Base-by-base conservation (phyloP, 2,113 vertebrate genomes). In the Lepisosteus osseus region DNA sequence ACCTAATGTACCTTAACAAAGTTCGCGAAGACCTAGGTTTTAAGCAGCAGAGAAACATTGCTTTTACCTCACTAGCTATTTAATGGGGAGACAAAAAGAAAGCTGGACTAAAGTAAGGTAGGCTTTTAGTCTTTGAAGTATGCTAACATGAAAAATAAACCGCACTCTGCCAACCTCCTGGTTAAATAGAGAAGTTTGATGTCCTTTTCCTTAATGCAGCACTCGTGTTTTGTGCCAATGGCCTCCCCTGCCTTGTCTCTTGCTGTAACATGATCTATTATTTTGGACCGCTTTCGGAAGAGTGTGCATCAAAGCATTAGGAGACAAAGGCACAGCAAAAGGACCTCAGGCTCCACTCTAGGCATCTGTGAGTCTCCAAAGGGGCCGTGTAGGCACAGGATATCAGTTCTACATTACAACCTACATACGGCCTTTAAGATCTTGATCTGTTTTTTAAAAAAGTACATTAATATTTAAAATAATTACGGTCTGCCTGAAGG, bases 391-490 rank as follows among this genome's bases (percentile, higher is more conserved):
- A 51, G 47, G 47, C 47, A 14, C 56, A 14, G n/a, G 1, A 59
- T 12, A 14, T 59, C 13, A 1, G 73, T 65, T 71, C 65, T 61
- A 75, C 77, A 74, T 63, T 67, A 80, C 77, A 71, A 71, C 61
- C 42, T 62, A 61, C 70, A 74, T 70, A 56, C 69, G 70, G 74
- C 76, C 80, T 76, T 83, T 71, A 66, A 67, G 9, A 75, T 80
- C 86, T 81, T 82, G 85, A 91, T 87, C 83, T 87, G 86, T 91
- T 91, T 84, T 90, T 89, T 87, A 89, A 91, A 89, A 89, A 92
- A 88, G 81, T 90, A 90, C 90, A 94, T 95, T 91, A 94, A 95
- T 94, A 94, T 94, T 94, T 95, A 89, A 94, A 89, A 94, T 93
- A 91, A 94, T 93, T 93, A 90, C 87, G 83, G 87, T 86, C 86